phyloP scores from a whole-genome alignment of 1,140 invertebrate species.

The Teleopsis dalmanni region DNA sequence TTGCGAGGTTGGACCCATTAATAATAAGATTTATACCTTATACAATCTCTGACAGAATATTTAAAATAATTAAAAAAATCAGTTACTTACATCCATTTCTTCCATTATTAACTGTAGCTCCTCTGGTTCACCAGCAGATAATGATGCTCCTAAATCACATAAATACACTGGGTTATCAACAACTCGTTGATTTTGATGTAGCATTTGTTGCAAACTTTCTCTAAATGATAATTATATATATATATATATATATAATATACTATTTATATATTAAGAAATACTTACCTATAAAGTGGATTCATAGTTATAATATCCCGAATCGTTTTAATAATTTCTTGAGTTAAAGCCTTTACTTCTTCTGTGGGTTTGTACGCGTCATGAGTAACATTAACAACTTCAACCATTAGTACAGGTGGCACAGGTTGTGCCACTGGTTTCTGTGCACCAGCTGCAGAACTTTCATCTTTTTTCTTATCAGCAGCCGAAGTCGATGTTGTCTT shows the following conservation, averaged over 20 bases:
- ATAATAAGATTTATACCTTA: too few species aligned
- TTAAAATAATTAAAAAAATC: not conserved
- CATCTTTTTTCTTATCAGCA: not conserved
- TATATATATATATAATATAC: constrained; percentile 2
- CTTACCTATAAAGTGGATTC: constrained; percentile 80
- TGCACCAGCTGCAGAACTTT: not conserved
- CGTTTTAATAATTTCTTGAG: constrained; percentile 96
- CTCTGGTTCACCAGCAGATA: constrained; percentile 84
- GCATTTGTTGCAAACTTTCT: constrained; percentile 85
- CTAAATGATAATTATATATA: constrained; percentile 35
- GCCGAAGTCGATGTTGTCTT: not conserved
- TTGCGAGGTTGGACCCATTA: too few species aligned
- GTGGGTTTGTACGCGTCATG: constrained; percentile 86
- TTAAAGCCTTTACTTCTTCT: constrained; percentile 94
- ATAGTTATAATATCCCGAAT: constrained; percentile 93
- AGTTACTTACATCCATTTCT: constrained; percentile 69
- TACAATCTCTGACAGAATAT: not conserved
- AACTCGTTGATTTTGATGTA: constrained; percentile 89
- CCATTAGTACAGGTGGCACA: constrained; percentile 73
- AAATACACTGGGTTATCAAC: constrained; percentile 99
- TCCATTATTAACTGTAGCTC: constrained; percentile 93
- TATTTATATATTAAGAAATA: not conserved
- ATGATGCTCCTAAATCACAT: constrained; percentile 90
- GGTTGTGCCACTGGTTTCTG: constrained; percentile 31
- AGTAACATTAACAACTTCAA: constrained; percentile 88